Base-by-base conservation (phyloP, 2,113 vertebrate genomes). In the Mirza zaza region DNA sequence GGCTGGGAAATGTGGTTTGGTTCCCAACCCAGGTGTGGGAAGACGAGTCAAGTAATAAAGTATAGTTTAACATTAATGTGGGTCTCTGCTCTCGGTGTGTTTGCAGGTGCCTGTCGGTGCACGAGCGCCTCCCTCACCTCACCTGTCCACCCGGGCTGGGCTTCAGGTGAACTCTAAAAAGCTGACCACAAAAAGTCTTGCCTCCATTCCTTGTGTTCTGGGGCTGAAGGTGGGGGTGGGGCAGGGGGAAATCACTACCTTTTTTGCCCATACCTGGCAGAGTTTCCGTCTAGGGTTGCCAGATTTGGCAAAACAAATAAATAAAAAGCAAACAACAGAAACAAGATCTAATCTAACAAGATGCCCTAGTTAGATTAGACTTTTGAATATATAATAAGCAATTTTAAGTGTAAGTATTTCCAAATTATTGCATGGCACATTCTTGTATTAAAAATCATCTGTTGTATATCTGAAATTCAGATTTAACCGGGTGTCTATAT, bases 11-110 rank as follows among this genome's bases (percentile, higher is more conserved):
- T 55, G 36, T 7, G 52, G 48, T 70, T 57, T 75, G 91, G 84
- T 45, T 61, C 71, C 25, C 79, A 50, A 80, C 34, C 9, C 42
- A 91, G 88, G 59, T 57, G 63, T 90, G 79, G 68, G 86, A 87
- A 94, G 68, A 87, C 59, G 89, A 87, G 76, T 21, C 86, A 45
- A 75, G 6, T 36, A 96, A 97, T 98, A 97, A 98, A 97, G 32
- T n/a, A 1, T 57, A 76, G 65, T 97, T 90, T 80, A 17, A 91
- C 6, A 2, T 20, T 57, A 70, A 6, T 25, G 52, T 50, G 82
- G 9, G 21, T 86, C 65, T 93, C 63, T 34, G 50, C 32, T 29
- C 0, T 70, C 21, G 8, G 59, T 70, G 25, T 59, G 65, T 73
- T 42, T 94, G 14, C 27, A 67, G 50, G 57, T 34, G 65, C 39